phyloP scores from a whole-genome alignment of 2,113 vertebrate species.

The Laticauda laticaudata region DNA sequence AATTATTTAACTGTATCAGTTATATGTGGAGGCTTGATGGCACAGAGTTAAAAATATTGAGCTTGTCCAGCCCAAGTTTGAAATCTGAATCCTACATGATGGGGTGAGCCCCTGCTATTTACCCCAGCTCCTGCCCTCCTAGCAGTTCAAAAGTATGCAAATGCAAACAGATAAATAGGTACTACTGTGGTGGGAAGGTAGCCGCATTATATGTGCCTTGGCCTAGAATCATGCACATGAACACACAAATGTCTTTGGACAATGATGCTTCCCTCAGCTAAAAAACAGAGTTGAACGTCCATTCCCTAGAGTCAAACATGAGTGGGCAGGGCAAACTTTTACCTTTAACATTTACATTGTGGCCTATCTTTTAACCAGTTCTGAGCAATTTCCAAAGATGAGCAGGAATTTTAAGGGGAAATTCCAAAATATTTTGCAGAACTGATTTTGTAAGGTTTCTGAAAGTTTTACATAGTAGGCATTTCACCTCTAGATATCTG shows the following conservation, averaged over 20 bases:
- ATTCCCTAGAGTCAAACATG: neutral
- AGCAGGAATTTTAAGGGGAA: neutral
- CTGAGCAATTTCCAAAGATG: neutral
- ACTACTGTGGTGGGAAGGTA: neutral
- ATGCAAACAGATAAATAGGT: neutral
- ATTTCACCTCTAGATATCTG: neutral
- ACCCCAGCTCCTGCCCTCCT: neutral
- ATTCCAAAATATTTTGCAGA: neutral
- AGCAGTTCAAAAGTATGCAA: neutral
- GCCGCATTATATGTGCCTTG: neutral
- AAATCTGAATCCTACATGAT: neutral
- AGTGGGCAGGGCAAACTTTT: neutral
- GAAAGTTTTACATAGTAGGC: neutral
- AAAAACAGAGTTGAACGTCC: neutral
- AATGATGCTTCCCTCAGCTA: neutral
- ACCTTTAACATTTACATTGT: neutral
- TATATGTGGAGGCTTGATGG: neutral
- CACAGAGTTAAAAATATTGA: neutral
- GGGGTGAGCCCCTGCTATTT: neutral
- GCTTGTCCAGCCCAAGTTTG: neutral
- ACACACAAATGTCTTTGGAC: neutral
- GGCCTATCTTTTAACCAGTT: neutral
- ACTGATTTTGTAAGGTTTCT: neutral
- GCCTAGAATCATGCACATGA: neutral
- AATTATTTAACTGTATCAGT: neutral